These are phyloP conservation scores for Holcopasites calliopsidis DNA, from an alignment of 1,140 invertebrate genomes.

Conservation along the genomic window DNA sequence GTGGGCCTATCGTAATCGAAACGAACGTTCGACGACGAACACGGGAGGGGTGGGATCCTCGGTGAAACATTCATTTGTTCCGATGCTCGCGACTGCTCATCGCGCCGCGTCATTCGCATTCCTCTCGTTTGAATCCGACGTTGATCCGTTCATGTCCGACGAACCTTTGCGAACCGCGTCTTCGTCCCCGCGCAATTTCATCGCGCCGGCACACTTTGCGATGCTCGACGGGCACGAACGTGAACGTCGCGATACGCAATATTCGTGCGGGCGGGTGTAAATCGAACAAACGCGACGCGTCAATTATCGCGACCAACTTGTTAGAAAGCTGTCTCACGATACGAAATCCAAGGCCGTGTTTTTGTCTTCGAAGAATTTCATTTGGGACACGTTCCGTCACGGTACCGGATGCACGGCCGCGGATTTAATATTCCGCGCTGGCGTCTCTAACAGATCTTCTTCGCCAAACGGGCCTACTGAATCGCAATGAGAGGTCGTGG, in stretches of 20 bases:
- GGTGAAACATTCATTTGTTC: slow-evolving; percentile 3
- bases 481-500: slow-evolving; percentile 39
- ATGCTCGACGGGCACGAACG: too few relatives aligned
- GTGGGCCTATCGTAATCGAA: slow-evolving; percentile 64
- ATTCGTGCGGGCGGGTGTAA: too few relatives aligned
- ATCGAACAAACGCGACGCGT: neutral
- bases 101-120: too few relatives aligned
- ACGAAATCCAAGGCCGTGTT: neutral
- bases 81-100: neutral
- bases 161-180: neutral
- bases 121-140: neutral
- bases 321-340: neutral
- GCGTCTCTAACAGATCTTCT: slow-evolving; percentile 22
- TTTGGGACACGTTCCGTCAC: neutral
- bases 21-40: neutral
- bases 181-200: too few relatives aligned
- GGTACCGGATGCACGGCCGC: neutral
- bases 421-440: slow-evolving; percentile 13
- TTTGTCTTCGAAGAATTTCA: too few relatives aligned
- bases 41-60: neutral
- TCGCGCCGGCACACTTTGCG: neutral
- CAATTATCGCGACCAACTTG: neutral
- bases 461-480: slow-evolving; percentile 31
- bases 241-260: too few relatives aligned
- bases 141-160: neutral